Percentiles rank a stretch among this genome's conserved stretches.
Conservation (phyloP, 2,797 vertebrate species). For the Enteromius fasciolatus region DNA sequence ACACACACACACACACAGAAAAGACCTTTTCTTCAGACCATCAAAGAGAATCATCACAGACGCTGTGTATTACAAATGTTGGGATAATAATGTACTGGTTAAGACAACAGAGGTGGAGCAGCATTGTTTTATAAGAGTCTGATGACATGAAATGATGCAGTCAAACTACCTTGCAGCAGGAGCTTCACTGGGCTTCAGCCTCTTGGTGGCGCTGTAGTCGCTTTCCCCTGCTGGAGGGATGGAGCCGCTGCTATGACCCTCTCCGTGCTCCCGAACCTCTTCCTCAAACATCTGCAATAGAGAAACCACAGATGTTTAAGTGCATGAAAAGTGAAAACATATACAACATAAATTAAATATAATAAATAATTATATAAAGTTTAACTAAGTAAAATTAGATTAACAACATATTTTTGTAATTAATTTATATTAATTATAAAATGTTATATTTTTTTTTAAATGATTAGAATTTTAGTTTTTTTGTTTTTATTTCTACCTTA, state of each 20-base stretch:
- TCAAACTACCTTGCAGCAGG: slow-evolving; percentile 69
- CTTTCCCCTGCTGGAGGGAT: slow-evolving; percentile 69
- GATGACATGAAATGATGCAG: slow-evolving; percentile 15
- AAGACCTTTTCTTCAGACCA: not conserved
- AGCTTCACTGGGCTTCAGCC: slow-evolving; percentile 76
- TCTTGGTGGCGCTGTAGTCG: slow-evolving; percentile 78
- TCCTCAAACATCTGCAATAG: slow-evolving; percentile 70
- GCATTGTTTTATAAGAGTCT: not conserved
- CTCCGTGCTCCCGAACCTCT: slow-evolving; percentile 69
- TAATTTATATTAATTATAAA: not conserved
- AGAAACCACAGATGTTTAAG: slow-evolving; percentile 54
- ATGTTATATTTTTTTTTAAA: too few species aligned
- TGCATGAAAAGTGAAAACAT: not conserved
- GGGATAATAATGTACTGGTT: not conserved
- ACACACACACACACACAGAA: not conserved
- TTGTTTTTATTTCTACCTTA: not conserved
- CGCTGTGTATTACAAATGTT: not conserved
- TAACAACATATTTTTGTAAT: not conserved
- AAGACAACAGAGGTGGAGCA: not conserved
- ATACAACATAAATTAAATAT: not conserved
- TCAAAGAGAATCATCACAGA: not conserved
- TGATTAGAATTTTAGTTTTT: not conserved
- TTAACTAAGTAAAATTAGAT: not conserved
- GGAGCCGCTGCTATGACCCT: slow-evolving; percentile 69
- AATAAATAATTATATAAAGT: not conserved